Evolutionary conservation across 2,888 invertebrate species (phyloP).

Genomic region (Cecidostiba fungosa): DNA sequence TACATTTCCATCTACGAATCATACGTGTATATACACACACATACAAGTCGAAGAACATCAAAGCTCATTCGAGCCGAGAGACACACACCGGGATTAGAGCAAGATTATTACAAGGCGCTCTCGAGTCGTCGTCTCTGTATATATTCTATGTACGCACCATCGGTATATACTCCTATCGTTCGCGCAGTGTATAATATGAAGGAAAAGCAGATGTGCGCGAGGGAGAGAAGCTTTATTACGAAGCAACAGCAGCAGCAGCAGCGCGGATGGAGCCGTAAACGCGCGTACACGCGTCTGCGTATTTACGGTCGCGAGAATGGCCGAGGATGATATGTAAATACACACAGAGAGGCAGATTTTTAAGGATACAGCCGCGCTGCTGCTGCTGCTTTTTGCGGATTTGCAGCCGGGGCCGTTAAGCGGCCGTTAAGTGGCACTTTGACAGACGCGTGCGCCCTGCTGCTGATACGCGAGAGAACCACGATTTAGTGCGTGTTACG

Average conservation of each 20-base stretch:
- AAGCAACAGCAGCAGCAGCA: background rate
- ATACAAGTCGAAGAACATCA: slow-evolving; percentile 9
- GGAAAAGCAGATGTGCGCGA: background rate
- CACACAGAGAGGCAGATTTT: slow-evolving; percentile 21
- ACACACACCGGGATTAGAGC: background rate
- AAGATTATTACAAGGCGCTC: slow-evolving; percentile 24
- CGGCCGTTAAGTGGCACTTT: slow-evolving; percentile 40
- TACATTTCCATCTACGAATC: background rate
- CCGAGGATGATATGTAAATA: slow-evolving; percentile 45
- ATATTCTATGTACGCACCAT: background rate
- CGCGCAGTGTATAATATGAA: background rate
- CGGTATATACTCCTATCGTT: too few species aligned
- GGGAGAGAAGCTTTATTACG: slow-evolving; percentile 15
- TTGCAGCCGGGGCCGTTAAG: slow-evolving; percentile 28
- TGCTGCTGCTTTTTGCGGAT: slow-evolving; percentile 50
- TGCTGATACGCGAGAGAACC: too few species aligned
- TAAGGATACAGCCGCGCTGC: slow-evolving; percentile 3
- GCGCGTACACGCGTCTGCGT: slow-evolving; percentile 16
- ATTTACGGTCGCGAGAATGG: slow-evolving; percentile 47
- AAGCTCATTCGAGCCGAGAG: slow-evolving; percentile 5
- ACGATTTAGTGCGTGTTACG: background rate
- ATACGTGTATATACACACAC: background rate
- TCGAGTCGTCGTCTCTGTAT: background rate
- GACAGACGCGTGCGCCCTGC: slow-evolving; percentile 1
- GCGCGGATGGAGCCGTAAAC: slow-evolving; percentile 21